These are phyloP conservation scores for Pithys albifrons DNA, from an alignment of 2,113 vertebrate species.

Conservation along the genomic window DNA sequence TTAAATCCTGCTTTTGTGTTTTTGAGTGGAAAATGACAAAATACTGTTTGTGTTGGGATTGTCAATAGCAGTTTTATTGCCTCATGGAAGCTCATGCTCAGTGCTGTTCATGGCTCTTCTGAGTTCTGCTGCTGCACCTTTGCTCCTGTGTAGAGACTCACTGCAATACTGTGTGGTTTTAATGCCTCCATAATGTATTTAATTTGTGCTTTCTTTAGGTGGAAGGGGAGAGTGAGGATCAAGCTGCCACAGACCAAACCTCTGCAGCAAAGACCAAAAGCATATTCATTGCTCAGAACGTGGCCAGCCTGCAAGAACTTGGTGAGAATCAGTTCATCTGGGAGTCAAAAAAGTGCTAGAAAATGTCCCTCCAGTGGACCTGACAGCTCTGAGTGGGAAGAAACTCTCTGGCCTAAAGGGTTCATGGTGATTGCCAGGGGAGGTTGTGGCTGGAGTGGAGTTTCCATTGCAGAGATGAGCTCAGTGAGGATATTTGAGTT, in stretches of 20 bases:
- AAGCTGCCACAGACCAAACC: conserved; percentile 85
- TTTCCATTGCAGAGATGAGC: neutral
- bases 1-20: neutral
- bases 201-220: conserved; percentile 64
- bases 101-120: neutral
- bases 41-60: neutral
- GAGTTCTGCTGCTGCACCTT: neutral
- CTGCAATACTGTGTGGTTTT: neutral
- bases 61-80: neutral
- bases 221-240: conserved; percentile 91
- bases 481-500: neutral
- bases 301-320: conserved; percentile 96
- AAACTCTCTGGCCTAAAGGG: neutral
- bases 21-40: neutral
- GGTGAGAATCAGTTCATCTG: conserved; percentile 76
- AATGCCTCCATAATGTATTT: neutral
- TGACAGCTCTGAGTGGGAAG: neutral
- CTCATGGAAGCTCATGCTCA: rapidly evolving
- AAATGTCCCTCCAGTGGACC: neutral
- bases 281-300: conserved; percentile 96
- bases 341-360: neutral
- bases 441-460: neutral
- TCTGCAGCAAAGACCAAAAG: conserved; percentile 92
- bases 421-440: neutral
- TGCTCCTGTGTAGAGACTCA: neutral